These are phyloP conservation scores for Teleiodes luculella DNA, from an alignment of 2,888 invertebrate species.

Conservation along the genomic window DNA sequence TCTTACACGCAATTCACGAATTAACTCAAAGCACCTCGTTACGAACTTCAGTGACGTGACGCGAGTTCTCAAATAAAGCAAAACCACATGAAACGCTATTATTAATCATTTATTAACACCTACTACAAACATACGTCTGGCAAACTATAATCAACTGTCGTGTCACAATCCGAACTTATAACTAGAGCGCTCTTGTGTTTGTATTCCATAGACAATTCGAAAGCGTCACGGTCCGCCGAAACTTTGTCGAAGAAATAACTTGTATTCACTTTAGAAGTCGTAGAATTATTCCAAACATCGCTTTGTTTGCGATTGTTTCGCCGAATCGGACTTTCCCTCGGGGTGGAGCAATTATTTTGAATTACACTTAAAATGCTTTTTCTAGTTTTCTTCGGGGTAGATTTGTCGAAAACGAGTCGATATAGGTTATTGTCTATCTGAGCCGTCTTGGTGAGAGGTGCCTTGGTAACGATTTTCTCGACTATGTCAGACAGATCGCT, in stretches of 20 bases:
- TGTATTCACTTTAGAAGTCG: slow-evolving; percentile 42
- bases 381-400: slow-evolving; percentile 45
- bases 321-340: slow-evolving; percentile 49
- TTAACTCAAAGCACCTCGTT: background rate
- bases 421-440: slow-evolving; percentile 56
- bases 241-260: slow-evolving; percentile 77
- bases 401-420: slow-evolving; percentile 53
- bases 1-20: background rate
- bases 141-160: slow-evolving; percentile 58
- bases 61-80: slow-evolving; percentile 9
- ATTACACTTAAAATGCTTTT: slow-evolving; percentile 41
- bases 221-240: slow-evolving; percentile 76
- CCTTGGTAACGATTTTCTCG: slow-evolving; percentile 55
- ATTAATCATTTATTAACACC: slow-evolving; percentile 7
- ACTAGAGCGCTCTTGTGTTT: slow-evolving; percentile 45
- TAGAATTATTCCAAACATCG: slow-evolving; percentile 29
- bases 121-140: slow-evolving; percentile 48
- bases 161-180: slow-evolving; percentile 42
- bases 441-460: slow-evolving; percentile 45
- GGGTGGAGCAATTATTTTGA: slow-evolving; percentile 61
- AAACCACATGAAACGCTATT: background rate
- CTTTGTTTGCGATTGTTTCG: slow-evolving; percentile 31
- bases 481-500: slow-evolving; percentile 60
- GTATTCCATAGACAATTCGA: slow-evolving; percentile 78
- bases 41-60: too few relatives aligned